phyloP scores from a whole-genome alignment of 1,140 invertebrate species.

The Ceratitis capitata region DNA sequence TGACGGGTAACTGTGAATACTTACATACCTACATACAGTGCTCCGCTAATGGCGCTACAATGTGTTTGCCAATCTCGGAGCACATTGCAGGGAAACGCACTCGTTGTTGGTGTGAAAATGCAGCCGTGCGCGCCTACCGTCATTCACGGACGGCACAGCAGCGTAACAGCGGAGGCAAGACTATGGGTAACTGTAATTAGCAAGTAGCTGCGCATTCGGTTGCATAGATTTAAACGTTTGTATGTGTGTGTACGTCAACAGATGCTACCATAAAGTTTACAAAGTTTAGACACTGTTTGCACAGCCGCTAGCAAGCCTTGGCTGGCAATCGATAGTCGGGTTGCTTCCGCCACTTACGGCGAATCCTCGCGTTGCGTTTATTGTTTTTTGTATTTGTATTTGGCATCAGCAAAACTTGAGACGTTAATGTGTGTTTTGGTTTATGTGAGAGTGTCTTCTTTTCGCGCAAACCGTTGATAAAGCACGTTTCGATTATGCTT shows the following conservation, averaged over 20 bases:
- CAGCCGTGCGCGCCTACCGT: not conserved
- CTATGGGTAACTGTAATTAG: slow-evolving; percentile 12
- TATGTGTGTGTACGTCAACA: not conserved
- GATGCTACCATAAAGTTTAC: not conserved
- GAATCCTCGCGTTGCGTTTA: not conserved
- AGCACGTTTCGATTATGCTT: not conserved
- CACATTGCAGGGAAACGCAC: not conserved
- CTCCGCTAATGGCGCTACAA: not conserved
- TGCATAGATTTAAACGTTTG: not conserved
- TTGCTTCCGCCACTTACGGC: not conserved
- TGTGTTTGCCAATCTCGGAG: not conserved
- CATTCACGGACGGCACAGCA: not conserved
- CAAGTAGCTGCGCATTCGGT: not conserved
- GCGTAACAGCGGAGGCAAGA: not conserved
- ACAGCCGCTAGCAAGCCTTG: not conserved
- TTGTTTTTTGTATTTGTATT: not conserved
- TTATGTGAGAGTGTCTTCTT: not conserved
- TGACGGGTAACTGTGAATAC: not conserved
- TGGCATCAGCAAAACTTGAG: not conserved
- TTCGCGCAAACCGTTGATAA: not conserved
- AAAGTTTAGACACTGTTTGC: not conserved
- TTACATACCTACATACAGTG: too few relatives aligned
- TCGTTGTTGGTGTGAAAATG: not conserved
- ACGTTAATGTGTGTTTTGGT: not conserved
- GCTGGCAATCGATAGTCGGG: not conserved